Conservation (phyloP, 2,888 invertebrate genomes). For the Agelastica alni region DNA sequence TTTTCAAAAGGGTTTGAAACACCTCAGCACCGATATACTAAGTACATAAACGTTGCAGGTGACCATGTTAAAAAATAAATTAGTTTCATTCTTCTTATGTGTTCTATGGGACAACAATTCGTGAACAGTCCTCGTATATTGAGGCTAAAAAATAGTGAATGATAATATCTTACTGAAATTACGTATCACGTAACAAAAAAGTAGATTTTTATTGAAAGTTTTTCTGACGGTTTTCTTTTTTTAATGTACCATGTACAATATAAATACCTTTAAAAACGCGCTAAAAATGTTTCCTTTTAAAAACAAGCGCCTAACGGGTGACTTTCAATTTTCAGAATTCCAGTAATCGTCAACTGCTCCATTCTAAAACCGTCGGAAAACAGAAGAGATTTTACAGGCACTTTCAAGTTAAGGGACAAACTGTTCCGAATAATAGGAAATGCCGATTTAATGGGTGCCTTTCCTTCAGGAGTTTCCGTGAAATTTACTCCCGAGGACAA, state of each 20-base stretch:
- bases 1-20: too few relatives aligned
- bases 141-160: too few relatives aligned
- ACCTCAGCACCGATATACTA: too few relatives aligned
- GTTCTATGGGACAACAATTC: too few relatives aligned
- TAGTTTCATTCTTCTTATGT: too few relatives aligned
- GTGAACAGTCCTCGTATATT: too few relatives aligned
- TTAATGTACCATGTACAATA: too few relatives aligned
- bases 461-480: slow-evolving; percentile 55
- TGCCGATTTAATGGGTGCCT: slow-evolving; percentile 51
- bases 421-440: slow-evolving; percentile 55
- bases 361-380: slow-evolving; percentile 37
- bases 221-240: neutral
- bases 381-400: slow-evolving; percentile 52
- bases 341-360: slow-evolving; percentile 41
- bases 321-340: slow-evolving; percentile 42
- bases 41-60: too few relatives aligned
- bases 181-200: neutral
- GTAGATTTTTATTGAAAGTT: neutral
- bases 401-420: slow-evolving; percentile 56
- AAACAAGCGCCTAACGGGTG: neutral
- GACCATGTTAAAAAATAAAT: too few relatives aligned
- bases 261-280: too few relatives aligned
- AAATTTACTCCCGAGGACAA: slow-evolving; percentile 56
- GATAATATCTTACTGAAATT: neutral
- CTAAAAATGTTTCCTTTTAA: too few relatives aligned